Base-by-base conservation (phyloP, 1,140 invertebrate species). In the Melitaea cinxia region DNA sequence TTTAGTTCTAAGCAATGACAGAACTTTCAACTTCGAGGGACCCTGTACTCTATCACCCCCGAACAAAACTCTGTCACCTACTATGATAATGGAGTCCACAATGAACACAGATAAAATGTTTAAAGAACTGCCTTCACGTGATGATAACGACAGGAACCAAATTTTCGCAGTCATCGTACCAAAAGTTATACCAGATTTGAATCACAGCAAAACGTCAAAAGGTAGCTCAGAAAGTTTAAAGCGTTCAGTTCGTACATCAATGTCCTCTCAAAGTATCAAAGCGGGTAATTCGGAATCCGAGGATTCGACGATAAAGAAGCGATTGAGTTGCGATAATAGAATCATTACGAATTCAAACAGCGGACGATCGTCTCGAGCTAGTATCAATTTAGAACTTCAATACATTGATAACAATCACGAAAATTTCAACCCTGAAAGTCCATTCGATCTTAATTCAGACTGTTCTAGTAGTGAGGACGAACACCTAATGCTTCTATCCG, bases 381-480 rank as follows among this genome's bases (percentile, higher is more conserved):
- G 80, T 33, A 86, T 91, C 0, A 87, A 91, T 19, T 65, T 89
- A n/a, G 88, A 91, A 71, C 61, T 91, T 0, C 85, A 89, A 37
- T 88, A 87, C 59, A 82, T 91, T 4, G 80, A 80, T 23, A 83
- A 73, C 28, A 70, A 74, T 55, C 65, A 68, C 1, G 82, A 80
- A 15, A 77, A 73, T 17, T 85, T 77, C 24, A 83, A 77, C 10
- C 66, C 52, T 14, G 80, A 84, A 24, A 83, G 80, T 14, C 81
- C 86, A 0, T 90, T 82, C 57, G 88, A 89, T 37, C 0, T 87
- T 0, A 85, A 89, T 53, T 89, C 88, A 0, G 88, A 92, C 61
- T 92, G 89, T 42, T 92, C 91, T 0, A 90, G 89, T 45, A 90
- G 88, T 15, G 91, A 92, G 72, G 91, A 92, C 42, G 91, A 92